Base-by-base conservation (phyloP, 1,140 invertebrate genomes). In the Gonatopus flavifemur region DNA sequence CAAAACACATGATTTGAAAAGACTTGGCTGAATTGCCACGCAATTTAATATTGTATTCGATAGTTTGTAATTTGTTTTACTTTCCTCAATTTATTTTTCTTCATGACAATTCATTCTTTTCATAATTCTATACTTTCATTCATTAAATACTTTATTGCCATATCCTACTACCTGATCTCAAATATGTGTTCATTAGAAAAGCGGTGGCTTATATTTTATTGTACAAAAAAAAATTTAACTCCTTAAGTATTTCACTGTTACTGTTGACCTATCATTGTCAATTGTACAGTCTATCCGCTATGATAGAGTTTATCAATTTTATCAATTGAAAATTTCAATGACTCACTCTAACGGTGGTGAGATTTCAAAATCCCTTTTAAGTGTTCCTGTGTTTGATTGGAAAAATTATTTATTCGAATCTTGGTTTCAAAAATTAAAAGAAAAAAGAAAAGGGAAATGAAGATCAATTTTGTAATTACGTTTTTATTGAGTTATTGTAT, bases 141-240 rank as follows among this genome's bases (percentile, higher is more conserved):
- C 28, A 36, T 52, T 55, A 21, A 21, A 49, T 47, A 62, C 48
- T 65, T 55, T 32, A 58, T 62, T 69, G 64, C 60, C 62, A 65
- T 59, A 62, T 67, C 53, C 49, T 47, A 55, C 59, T 67, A 67
- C 57, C 64, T 70, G 64, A 70, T 71, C 62, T 69, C 55, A 48
- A 64, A 61, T 59, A 65, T 72, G 68, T 70, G 66, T 69, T 69
- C 52, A 59, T 62, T 62, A 59, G 47, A 43, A 57, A 52, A 62
- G 48, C 61, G 43, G 35, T 53, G 59, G 57, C 56, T 60, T 61
- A 63, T 49, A 41, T 63, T 68, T 59, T 60, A 41, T 64, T 62
- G 35, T 63, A 57, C 54, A 60, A 68, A 59, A 50, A 62, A 49
- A 48, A 47, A 56, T 57, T 49, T 63, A 59, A 55, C 49, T 64